Percentiles rank a stretch among this genome's conserved stretches.
Conservation (phyloP, 2,888 invertebrate genomes). For the Platycheirus rosarum region DNA sequence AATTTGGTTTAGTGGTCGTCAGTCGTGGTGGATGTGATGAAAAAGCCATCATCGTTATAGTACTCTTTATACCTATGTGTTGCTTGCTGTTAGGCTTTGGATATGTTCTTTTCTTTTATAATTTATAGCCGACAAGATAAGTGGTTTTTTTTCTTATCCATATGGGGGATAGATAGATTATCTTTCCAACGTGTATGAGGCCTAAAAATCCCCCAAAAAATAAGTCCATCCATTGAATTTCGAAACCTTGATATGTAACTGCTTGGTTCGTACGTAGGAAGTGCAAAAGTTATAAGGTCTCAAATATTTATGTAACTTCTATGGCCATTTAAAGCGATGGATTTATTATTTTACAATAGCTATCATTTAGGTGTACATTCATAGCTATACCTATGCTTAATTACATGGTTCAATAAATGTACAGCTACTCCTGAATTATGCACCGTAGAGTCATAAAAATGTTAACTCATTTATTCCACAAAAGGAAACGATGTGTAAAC, state of each 20-base stretch:
- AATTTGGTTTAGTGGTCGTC: slow-evolving; percentile 50
- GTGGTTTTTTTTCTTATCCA: slow-evolving; percentile 41
- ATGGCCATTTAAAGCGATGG: slow-evolving; percentile 57
- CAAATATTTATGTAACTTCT: slow-evolving; percentile 44
- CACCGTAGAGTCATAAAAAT: slow-evolving; percentile 63
- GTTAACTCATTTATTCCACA: slow-evolving; percentile 5
- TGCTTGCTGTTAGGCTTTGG: slow-evolving; percentile 4
- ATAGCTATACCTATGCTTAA: slow-evolving; percentile 25
- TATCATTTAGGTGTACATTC: not conserved
- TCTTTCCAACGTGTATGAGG: not conserved
- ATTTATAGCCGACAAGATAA: slow-evolving; percentile 59
- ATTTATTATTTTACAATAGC: slow-evolving; percentile 68
- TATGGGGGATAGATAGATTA: not conserved
- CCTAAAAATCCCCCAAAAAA: not conserved
- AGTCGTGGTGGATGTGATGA: slow-evolving; percentile 20
- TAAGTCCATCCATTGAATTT: not conserved
- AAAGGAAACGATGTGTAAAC: not conserved
- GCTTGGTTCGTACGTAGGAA: not conserved
- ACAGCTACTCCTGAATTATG: slow-evolving; percentile 67
- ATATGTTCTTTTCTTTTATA: slow-evolving; percentile 47
- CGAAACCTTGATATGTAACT: not conserved
- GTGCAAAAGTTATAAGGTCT: slow-evolving; percentile 3
- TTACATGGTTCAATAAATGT: slow-evolving; percentile 71
- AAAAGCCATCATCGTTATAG: slow-evolving; percentile 32
- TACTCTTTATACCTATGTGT: slow-evolving; percentile 14